Base-by-base conservation (phyloP, 2,113 vertebrate species). In the Brachypodius melanocephalos region DNA sequence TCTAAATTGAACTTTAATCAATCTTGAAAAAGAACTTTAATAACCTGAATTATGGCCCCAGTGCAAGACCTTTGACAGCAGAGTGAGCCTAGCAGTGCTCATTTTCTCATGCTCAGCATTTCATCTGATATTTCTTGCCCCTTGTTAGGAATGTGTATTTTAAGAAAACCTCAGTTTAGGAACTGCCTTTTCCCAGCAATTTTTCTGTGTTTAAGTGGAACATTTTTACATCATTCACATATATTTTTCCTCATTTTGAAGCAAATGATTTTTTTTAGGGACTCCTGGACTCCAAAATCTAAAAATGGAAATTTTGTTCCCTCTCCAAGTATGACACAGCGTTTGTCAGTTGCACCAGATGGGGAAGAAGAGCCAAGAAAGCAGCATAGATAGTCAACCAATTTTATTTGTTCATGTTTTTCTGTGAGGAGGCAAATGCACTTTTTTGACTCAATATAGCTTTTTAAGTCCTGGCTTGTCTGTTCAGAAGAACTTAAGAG, bases 1-100 rank as follows among this genome's bases (percentile, higher is more conserved):
- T 66, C 92, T 63, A 31, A 90, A 93, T n/a, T 80, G 55, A 92
- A 67, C 86, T 92, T 94, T 58, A 84, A 80, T 86, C 79, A 77
- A 2, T 93, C 79, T 38, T 74, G 85, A 51, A 92, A 85, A 85
- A 88, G 72, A 6, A 38, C 46, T 90, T 76, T 45, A 74, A 48
- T 90, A 90, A 93, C 67, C 67, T 92, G 65, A 84, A 48, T 93
- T 85, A 55, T 74, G 59, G 36, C 52, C 75, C n/a, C 24, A 63
- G 34, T 90, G 58, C 63, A 90, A 62, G 72, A 67, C 63, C 46
- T 67, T 62, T 15, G 11, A 34, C 31, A 74, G 73, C 32, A 83
- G 38, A 71, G 36, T 38, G 45, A 85, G 28, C 34, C 71, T 79
- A 52, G 49, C 34, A 55, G 38, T 40, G 46, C 32, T 66, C 54